Base-by-base conservation (phyloP, 2,797 vertebrate species). In the Phoebastria nigripes region DNA sequence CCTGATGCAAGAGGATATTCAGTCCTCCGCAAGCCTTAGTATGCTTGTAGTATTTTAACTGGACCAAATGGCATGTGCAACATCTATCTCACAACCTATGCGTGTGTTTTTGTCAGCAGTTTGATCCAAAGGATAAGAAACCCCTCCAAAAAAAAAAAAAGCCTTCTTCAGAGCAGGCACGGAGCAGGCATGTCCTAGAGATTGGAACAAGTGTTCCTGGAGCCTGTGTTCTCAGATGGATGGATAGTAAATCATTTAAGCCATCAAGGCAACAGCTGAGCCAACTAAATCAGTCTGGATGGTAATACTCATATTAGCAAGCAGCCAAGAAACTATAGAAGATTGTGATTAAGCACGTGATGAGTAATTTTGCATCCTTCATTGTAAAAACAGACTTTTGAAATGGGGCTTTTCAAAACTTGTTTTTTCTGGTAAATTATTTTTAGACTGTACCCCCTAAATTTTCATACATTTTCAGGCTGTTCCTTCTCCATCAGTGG, bases 381-480 rank as follows among this genome's bases (percentile, higher is more conserved):
- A 83, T 81, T 79, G 54, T 87, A 88, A 94, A 97, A 97, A 79
- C 77, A 96, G 88, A 92, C 37, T 82, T 89, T 66, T 92, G 62
- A 96, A 94, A 94, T 47, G 12, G 41, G 4, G 6, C 73, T 95
- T 95, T 92, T 65, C 46, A 93, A 81, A 90, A 66, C 24, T 49
- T 82, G 7, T 17, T 79, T 84, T 74, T 77, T 39, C 56, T 70
- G 26, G 21, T 67, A 81, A 62, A 82, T 41, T 95, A 86, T 86
- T 94, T 95, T 94, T 85, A 95, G 59, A 82, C 51, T 31, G 42
- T 67, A 77, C 25, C 66, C 41, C 52, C 35, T 69, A 88, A 46
- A 87, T 74, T 65, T 83, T 87, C 56, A 72, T 59, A 31, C 2
- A 41, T 90, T 91, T 96, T 85, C n/a, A 95, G 63, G 61, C 49